Base-by-base conservation (phyloP, 2,113 vertebrate genomes). In the Psettodes erumei region DNA sequence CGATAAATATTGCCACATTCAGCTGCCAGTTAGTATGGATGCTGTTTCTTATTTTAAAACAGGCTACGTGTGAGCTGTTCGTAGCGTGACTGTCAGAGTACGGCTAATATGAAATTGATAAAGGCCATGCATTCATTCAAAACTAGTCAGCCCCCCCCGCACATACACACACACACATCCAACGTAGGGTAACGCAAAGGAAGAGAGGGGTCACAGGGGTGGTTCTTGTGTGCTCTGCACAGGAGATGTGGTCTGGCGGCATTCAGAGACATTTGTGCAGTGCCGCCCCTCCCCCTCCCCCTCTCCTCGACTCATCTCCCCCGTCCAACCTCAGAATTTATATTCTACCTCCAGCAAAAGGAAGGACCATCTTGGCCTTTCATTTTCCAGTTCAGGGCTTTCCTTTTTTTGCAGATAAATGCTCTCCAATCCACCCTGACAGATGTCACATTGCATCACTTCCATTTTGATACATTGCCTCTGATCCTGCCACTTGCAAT, bases 341-440 rank as follows among this genome's bases (percentile, higher is more conserved):
- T 88, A 88, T 86, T 91, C 84, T 72, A 88, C 87, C 83, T 78
- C 78, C 75, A 88, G 86, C 90, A 79, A 86, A 85, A 90, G 81
- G 85, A 86, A 88, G 88, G 84, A 81, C 86, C 81, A 91, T 89
- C 87, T 50, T 93, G 92, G 91, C 93, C 94, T 95, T 95, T 93
- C 90, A 93, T 94, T 95, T 95, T 95, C 91, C 93, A 94, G 95
- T 94, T 95, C 93, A 95, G 51, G 87, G 93, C 93, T 86, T 91
- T 87, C 88, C 79, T 82, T 86, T 89, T 83, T 91, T 89, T 89
- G 59, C 91, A 89, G 91, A 91, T 88, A 94, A 94, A 94, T 93
- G 91, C 93, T 93, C 86, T 87, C 60, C 94, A 89, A 89, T 95
- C 85, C 79, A 89, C 90, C 90, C 86, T 94, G 95, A 95, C 92